Conservation (phyloP, 2,113 vertebrate genomes). For the Sinocyclocheilus anophthalmus region DNA sequence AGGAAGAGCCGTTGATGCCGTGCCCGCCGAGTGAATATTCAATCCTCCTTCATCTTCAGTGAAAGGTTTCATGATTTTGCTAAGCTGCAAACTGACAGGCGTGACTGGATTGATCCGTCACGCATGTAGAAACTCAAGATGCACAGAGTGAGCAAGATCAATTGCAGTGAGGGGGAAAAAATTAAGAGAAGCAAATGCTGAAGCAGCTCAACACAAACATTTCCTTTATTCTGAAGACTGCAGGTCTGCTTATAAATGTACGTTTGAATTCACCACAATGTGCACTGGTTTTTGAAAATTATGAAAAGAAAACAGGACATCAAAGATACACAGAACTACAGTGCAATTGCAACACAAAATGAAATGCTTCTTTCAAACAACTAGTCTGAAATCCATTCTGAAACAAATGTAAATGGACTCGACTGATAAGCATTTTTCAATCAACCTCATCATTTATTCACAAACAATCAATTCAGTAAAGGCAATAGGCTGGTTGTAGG, state of each 20-base stretch:
- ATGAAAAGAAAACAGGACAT: neutral
- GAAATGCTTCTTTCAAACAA: neutral
- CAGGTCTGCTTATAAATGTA: neutral
- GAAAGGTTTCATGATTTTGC: constrained; percentile 63
- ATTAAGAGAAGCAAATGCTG: constrained; percentile 46
- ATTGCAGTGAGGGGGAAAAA: constrained; percentile 42
- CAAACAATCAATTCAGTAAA: constrained; percentile 36
- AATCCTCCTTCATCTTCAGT: constrained; percentile 59
- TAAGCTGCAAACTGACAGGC: constrained; percentile 63
- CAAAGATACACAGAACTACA: neutral
- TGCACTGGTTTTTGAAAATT: neutral
- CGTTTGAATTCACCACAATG: neutral
- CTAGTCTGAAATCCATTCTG: neutral
- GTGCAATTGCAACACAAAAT: neutral
- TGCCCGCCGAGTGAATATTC: constrained; percentile 58
- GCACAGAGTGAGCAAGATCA: constrained; percentile 47
- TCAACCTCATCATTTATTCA: constrained; percentile 38
- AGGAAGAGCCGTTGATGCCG: constrained; percentile 31
- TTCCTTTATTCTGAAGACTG: neutral
- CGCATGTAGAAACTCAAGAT: constrained; percentile 56
- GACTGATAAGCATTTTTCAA: constrained; percentile 41
- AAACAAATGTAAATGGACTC: neutral
- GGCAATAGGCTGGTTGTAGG: no score
- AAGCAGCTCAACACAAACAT: neutral
- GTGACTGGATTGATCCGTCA: constrained; percentile 60